Base-by-base conservation (phyloP, 2,113 vertebrate species). In the Phoenicopterus ruber region DNA sequence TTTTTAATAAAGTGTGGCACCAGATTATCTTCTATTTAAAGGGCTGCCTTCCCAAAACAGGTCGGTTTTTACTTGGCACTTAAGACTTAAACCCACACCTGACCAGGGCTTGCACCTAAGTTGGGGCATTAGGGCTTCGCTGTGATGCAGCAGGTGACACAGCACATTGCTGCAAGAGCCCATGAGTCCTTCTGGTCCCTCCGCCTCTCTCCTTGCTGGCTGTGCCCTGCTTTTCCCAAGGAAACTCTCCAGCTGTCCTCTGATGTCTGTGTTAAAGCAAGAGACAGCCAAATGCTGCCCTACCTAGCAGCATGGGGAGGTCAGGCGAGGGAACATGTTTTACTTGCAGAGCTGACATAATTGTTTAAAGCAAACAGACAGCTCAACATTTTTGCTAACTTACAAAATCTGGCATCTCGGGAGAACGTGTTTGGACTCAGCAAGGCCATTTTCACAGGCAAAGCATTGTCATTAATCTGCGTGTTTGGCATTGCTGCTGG, bases 351-450 rank as follows among this genome's bases (percentile, higher is more conserved):
- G 77, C 86, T 94, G 91, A 93, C 82, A 91, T 95, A 96, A 94
- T 93, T 88, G 84, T 95, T 95, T 78, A 93, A 93, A 95, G 84
- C 84, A 93, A 95, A 95, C 81, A 92, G 94, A 91, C 96, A 97
- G 93, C 91, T 94, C 95, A 95, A 95, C 78, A 34, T 91, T 97
- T 97, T 95, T 88, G 63, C 87, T 93, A 95, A 95, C 89, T 95
- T 95, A 94, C 6, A 95, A 92, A 95, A 95, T 88, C 86, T 94
- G 96, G 86, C 93, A 97, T 80, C 89, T 91, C 0, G 1, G 58
- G 85, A 94, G 84, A 91, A 93, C 71, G 91, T 94, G 95, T 95
- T 85, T 72, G 95, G 87, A 95, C 91, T 96, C 38, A 55, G 82
- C 84, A 95, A 96, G 87, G 89, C 91, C 84, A 62, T 77, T 94